Evolutionary conservation across 2,113 vertebrate genomes (phyloP).

Genomic region (Hypanus sabinus): DNA sequence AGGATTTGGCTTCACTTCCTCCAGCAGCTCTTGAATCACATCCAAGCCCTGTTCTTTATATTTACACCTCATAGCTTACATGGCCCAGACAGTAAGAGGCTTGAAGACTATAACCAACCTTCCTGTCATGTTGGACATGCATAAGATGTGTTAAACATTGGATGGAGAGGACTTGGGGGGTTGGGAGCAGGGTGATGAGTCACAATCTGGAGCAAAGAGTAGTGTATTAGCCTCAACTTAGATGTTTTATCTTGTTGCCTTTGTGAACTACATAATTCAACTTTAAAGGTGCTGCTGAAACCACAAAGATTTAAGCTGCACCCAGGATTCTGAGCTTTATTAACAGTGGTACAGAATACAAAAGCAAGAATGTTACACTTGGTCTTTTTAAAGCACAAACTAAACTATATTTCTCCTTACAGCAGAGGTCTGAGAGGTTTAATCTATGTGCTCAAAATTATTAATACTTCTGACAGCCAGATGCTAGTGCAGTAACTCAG

Average conservation of each 20-base stretch:
- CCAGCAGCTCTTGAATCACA: too few species aligned
- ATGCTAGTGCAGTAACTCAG: not conserved
- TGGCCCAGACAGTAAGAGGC: too few species aligned
- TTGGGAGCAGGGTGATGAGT: too few species aligned
- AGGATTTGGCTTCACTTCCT: too few species aligned
- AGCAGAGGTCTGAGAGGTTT: not conserved
- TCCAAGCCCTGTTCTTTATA: too few species aligned
- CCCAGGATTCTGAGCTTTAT: not conserved
- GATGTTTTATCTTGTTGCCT: not conserved
- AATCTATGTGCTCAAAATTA: not conserved
- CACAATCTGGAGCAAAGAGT: not conserved
- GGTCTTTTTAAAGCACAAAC: not conserved
- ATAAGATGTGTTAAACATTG: too few species aligned
- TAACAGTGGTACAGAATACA: not conserved
- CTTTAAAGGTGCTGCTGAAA: not conserved
- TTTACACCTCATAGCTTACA: too few species aligned
- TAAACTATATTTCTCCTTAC: not conserved
- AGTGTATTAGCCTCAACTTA: not conserved
- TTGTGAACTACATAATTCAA: not conserved
- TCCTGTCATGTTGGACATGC: too few species aligned
- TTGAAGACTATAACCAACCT: too few species aligned
- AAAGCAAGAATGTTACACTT: not conserved
- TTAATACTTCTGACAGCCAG: not conserved
- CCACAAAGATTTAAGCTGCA: not conserved
- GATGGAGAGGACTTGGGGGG: too few species aligned